phyloP scores from a whole-genome alignment of 1,140 invertebrate species.

The Elymnias hypermnestra region DNA sequence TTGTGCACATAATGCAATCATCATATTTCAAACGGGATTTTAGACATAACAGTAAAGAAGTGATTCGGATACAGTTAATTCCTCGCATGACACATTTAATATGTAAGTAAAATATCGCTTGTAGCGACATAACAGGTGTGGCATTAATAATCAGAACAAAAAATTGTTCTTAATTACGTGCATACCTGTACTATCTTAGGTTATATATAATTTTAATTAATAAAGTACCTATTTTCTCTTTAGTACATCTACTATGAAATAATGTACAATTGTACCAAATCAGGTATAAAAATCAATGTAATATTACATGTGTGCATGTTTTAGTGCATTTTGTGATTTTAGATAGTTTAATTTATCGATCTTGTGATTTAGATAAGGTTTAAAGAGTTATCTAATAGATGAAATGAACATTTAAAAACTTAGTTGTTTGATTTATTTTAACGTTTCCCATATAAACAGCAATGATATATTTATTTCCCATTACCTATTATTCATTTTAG shows the following conservation, averaged over 20 bases:
- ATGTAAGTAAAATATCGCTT: conserved; percentile 38
- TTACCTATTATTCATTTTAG: no score
- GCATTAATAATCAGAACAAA: conserved; percentile 17
- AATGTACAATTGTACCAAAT: conserved; percentile 66
- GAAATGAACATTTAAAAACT: conserved; percentile 35
- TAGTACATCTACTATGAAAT: conserved; percentile 38
- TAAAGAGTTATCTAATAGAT: conserved; percentile 55
- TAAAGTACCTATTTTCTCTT: conserved; percentile 40
- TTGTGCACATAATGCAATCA: conserved; percentile 22
- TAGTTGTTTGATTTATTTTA: conserved; percentile 6
- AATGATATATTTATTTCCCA: no score
- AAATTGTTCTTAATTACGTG: conserved; percentile 20
- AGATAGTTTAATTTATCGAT: conserved; percentile 75
- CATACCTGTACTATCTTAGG: conserved; percentile 43
- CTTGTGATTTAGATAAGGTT: conserved; percentile 71
- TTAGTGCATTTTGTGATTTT: conserved; percentile 77
- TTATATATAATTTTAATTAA: conserved; percentile 53
- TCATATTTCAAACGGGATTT: conserved; percentile 38
- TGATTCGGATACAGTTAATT: conserved; percentile 55
- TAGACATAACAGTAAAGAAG: conserved; percentile 43
- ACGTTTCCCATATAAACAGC: not conserved
- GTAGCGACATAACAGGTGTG: conserved; percentile 32
- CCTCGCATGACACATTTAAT: conserved; percentile 48
- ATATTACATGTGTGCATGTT: conserved; percentile 74
- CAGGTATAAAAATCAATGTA: conserved; percentile 66